phyloP scores from a whole-genome alignment of 2,797 vertebrate species.

The Pseudocheirus occidentalis region DNA sequence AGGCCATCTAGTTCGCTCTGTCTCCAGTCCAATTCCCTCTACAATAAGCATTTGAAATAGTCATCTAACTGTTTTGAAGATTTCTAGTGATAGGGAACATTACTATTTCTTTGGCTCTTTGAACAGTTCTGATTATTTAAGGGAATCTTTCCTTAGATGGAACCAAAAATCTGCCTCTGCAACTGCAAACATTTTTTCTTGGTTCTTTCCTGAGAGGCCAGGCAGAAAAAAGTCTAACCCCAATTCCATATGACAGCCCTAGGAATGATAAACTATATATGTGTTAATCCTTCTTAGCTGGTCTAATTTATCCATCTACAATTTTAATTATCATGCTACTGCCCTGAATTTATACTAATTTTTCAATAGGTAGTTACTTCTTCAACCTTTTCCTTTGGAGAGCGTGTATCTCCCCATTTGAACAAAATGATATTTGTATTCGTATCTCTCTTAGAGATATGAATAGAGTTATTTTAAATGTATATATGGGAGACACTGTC shows the following conservation, averaged over 20 bases:
- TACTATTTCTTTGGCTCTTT: not conserved
- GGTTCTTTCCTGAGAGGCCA: not conserved
- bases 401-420: not conserved
- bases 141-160: not conserved
- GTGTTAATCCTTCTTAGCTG: not conserved
- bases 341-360: slow-evolving; percentile 20
- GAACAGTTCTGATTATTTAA: not conserved
- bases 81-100: not conserved
- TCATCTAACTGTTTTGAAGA: not conserved
- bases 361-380: not conserved
- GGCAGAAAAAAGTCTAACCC: not conserved
- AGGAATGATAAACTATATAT: not conserved
- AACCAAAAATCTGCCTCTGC: not conserved
- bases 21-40: not conserved
- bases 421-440: not conserved
- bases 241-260: not conserved
- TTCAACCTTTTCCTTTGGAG: not conserved
- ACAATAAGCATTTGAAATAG: not conserved
- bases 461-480: not conserved
- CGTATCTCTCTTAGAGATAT: too few species aligned
- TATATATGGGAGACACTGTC: not conserved
- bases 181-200: not conserved
- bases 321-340: not conserved
- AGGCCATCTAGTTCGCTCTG: not conserved
- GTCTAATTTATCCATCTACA: slow-evolving; percentile 29